These are phyloP conservation scores for Iphiclides podalirius DNA, from an alignment of 2,888 invertebrate genomes.

Conservation along the genomic window DNA sequence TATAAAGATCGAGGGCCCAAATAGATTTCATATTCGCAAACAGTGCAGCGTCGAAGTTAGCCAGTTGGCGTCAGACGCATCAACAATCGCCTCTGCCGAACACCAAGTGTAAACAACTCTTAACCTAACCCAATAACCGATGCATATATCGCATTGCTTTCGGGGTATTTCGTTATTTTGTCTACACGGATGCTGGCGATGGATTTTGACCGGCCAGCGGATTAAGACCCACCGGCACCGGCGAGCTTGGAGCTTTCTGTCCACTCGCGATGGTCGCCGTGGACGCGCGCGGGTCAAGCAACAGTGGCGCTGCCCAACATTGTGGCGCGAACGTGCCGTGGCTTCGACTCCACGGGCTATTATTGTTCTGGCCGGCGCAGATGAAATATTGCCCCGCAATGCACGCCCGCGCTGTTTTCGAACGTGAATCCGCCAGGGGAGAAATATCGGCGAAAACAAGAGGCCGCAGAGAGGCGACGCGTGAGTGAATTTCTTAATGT, in stretches of 20 bases:
- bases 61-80: conserved; percentile 67
- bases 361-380: conserved; percentile 78
- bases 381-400: conserved; percentile 78
- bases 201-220: conserved; percentile 53
- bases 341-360: conserved; percentile 73
- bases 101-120: conserved; percentile 65
- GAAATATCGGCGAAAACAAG: conserved; percentile 71
- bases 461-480: conserved; percentile 58
- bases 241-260: too few species aligned
- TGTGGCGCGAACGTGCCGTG: conserved; percentile 78
- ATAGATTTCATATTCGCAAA: conserved; percentile 40
- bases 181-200: conserved; percentile 77
- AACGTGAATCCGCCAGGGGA: conserved; percentile 65
- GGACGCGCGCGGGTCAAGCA: conserved; percentile 40
- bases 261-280: too few species aligned
- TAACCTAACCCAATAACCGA: conserved; percentile 78
- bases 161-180: conserved; percentile 78
- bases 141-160: conserved; percentile 74
- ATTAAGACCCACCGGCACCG: conserved; percentile 32
- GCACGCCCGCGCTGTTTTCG: conserved; percentile 71
- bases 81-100: conserved; percentile 68
- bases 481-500: conserved; percentile 42
- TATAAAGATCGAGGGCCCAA: conserved; percentile 38
- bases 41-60: conserved; percentile 52
- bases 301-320: conserved; percentile 63